Percentiles rank a stretch among this genome's conserved stretches.
Conservation (phyloP, 2,888 invertebrate species). For the Baronia brevicornis region DNA sequence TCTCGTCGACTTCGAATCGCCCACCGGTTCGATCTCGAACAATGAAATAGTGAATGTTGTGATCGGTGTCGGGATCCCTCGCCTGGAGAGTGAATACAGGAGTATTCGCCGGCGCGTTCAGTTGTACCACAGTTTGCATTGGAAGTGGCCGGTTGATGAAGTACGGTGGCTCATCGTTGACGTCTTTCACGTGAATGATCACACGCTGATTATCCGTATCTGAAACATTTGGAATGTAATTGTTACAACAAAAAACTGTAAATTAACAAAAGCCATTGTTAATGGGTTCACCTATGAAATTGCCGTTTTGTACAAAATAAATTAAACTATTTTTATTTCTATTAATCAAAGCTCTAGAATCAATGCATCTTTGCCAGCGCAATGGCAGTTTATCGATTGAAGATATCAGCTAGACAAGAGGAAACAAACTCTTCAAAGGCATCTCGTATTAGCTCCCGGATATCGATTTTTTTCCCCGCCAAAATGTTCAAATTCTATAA, state of each 20-base stretch:
- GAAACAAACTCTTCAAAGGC: too few relatives aligned
- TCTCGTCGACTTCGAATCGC: conserved; percentile 89
- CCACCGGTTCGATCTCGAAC: conserved; percentile 91
- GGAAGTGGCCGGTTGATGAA: conserved; percentile 98
- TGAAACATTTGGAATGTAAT: too few relatives aligned
- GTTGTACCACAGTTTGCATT: conserved; percentile 97
- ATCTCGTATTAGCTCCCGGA: too few relatives aligned
- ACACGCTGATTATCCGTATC: conserved; percentile 96
- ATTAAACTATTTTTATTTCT: too few relatives aligned
- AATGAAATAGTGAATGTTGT: conserved; percentile 96
- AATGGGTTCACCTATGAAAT: too few relatives aligned
- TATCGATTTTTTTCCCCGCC: too few relatives aligned
- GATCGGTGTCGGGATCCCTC: conserved; percentile 96
- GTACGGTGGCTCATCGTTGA: conserved; percentile 97
- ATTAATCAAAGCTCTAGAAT: too few relatives aligned
- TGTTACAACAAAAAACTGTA: conserved; percentile 1
- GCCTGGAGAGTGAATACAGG: conserved; percentile 98
- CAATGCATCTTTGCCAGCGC: too few relatives aligned
- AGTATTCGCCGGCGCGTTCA: conserved; percentile 95
- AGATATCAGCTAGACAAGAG: too few relatives aligned
- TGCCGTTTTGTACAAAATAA: too few relatives aligned
- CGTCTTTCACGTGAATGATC: conserved; percentile 95
- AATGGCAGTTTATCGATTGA: too few relatives aligned
- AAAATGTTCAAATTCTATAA: too few relatives aligned
- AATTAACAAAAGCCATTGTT: conserved; percentile 3